These are phyloP conservation scores for Sebastes trivittatus DNA, from an alignment of 2,797 vertebrate species.

Conservation along the genomic window DNA sequence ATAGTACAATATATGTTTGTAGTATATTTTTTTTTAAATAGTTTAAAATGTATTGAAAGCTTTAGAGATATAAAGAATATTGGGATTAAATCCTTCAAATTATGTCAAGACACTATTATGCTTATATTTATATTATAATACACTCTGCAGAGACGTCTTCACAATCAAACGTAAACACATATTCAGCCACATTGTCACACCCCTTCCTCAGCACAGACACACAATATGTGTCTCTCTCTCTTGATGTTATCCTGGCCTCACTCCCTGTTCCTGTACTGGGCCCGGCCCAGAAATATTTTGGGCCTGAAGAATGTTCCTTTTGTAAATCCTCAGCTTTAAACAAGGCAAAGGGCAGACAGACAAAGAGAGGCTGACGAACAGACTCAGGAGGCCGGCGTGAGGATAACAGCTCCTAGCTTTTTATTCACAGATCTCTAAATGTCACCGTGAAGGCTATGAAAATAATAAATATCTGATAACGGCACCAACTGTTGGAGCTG, in stretches of 20 bases:
- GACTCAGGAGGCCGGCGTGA: constrained; percentile 4
- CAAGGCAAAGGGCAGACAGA: constrained; percentile 62
- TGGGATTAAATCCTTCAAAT: neutral
- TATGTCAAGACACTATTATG: neutral
- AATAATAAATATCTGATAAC: constrained; percentile 40
- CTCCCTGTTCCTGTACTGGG: constrained; percentile 65
- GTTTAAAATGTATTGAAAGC: neutral
- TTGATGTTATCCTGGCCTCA: constrained; percentile 68
- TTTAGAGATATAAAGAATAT: neutral
- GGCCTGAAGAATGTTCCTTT: constrained; percentile 75
- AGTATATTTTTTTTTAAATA: neutral
- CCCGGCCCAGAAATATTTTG: constrained; percentile 76
- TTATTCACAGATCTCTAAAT: constrained; percentile 53
- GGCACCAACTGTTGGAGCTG: neutral
- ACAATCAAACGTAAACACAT: constrained; percentile 31
- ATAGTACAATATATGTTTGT: neutral
- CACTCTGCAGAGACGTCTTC: neutral
- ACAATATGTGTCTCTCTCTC: constrained; percentile 51
- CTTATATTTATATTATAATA: constrained; percentile 6
- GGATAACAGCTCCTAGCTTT: constrained; percentile 38
- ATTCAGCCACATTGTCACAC: constrained; percentile 27
- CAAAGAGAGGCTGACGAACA: constrained; percentile 46
- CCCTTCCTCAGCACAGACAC: constrained; percentile 38
- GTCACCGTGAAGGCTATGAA: constrained; percentile 34
- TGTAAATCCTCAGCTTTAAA: constrained; percentile 70